A percentile compares a stretch with the other conserved stretches of the same genome.
Evolutionary conservation across 2,888 invertebrate genomes (phyloP).

Genomic region (Keiferia lycopersicella): DNA sequence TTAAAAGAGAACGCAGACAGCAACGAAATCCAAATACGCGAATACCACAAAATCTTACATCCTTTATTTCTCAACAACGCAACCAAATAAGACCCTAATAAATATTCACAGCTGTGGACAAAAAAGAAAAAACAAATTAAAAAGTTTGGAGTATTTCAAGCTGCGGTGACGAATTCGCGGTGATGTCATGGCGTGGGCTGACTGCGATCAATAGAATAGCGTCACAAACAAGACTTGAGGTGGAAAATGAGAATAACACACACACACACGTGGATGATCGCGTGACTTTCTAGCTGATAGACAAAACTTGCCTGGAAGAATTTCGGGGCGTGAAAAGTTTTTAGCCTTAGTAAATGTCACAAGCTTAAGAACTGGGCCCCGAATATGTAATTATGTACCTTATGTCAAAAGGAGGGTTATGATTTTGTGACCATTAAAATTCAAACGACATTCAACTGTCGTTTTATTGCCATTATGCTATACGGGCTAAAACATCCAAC

Average conservation of each 20-base stretch:
- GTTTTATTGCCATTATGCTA: too few relatives aligned
- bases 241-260: slow-evolving; percentile 3
- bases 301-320: neutral
- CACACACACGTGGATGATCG: slow-evolving; percentile 7
- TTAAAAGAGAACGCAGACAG: neutral
- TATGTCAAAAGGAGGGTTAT: too few relatives aligned
- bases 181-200: slow-evolving; percentile 63
- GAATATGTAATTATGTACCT: too few relatives aligned
- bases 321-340: neutral
- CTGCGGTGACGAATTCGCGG: slow-evolving; percentile 29
- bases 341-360: too few relatives aligned
- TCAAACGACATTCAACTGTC: too few relatives aligned
- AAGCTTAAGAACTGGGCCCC: too few relatives aligned
- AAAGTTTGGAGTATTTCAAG: neutral
- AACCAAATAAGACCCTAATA: slow-evolving; percentile 2
- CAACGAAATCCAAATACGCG: neutral
- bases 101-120: slow-evolving; percentile 8
- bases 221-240: slow-evolving; percentile 39
- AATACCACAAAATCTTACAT: neutral
- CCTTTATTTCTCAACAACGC: neutral
- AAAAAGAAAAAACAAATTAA: neutral
- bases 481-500: too few relatives aligned
- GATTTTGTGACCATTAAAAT: too few relatives aligned
- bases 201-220: slow-evolving; percentile 51
- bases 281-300: neutral